phyloP scores from a whole-genome alignment of 2,113 vertebrate species.

The Prinia subflava region DNA sequence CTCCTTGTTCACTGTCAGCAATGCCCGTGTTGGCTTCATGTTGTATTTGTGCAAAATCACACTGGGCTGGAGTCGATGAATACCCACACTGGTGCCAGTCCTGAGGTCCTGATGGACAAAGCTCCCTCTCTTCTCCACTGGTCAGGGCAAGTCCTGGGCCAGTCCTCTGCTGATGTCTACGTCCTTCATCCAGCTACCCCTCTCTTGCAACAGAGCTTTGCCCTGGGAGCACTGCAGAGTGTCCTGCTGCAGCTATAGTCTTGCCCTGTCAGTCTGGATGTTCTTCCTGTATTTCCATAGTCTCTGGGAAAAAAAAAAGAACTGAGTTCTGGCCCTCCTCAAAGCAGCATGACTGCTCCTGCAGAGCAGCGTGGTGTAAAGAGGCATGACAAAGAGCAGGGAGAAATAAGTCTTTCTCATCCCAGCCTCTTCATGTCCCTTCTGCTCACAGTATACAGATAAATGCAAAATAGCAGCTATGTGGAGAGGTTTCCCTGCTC shows the following conservation, averaged over 20 bases:
- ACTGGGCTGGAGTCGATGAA: fast-evolving
- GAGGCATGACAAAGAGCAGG: background rate
- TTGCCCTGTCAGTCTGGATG: background rate
- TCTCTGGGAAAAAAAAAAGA: background rate
- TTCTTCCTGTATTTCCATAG: background rate
- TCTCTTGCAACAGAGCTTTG: background rate
- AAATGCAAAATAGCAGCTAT: background rate
- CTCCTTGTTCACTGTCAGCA: background rate
- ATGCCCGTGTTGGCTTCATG: fast-evolving
- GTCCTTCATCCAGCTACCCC: background rate
- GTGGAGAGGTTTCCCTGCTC: background rate
- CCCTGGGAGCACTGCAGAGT: background rate
- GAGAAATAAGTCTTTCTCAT: background rate
- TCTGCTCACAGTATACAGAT: background rate
- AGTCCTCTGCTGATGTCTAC: background rate
- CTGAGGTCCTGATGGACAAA: fast-evolving
- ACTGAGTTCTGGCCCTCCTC: background rate
- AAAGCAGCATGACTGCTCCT: background rate
- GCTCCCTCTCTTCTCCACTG: background rate
- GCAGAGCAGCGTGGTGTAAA: background rate
- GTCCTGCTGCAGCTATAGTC: fast-evolving
- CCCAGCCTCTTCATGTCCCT: background rate
- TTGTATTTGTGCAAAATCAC: fast-evolving
- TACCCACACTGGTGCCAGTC: fast-evolving
- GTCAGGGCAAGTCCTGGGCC: background rate